phyloP scores from a whole-genome alignment of 2,888 invertebrate genomes.

The Eupithecia dodoneata region DNA sequence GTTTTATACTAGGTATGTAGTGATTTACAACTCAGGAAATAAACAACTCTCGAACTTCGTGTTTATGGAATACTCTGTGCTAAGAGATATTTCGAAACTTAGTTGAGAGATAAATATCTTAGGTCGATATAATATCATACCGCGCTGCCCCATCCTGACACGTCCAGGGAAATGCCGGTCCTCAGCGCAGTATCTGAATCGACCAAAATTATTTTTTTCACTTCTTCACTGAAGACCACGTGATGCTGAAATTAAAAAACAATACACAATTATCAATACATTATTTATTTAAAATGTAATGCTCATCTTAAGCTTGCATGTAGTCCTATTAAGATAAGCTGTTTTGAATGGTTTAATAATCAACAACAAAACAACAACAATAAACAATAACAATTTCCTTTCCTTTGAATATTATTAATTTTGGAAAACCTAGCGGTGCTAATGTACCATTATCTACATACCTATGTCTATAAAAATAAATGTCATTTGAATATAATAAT shows the following conservation, averaged over 20 bases:
- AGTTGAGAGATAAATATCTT: background rate
- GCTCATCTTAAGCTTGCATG: too few relatives aligned
- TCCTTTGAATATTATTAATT: background rate
- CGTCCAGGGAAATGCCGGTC: slow-evolving; percentile 48
- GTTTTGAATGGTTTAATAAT: too few relatives aligned
- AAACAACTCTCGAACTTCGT: background rate
- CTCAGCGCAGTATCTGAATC: slow-evolving; percentile 55
- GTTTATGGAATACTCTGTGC: background rate
- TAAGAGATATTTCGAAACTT: background rate
- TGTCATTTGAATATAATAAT: background rate
- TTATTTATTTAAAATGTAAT: too few relatives aligned
- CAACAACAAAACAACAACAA: too few relatives aligned
- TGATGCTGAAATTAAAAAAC: slow-evolving; percentile 50
- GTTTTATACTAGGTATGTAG: too few relatives aligned
- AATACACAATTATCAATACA: too few relatives aligned
- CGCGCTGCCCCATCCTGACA: slow-evolving; percentile 64
- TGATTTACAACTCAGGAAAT: too few relatives aligned
- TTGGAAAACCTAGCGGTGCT: background rate
- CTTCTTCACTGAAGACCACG: slow-evolving; percentile 52
- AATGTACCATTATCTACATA: too few relatives aligned
- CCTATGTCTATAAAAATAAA: background rate
- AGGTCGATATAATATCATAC: slow-evolving; percentile 45
- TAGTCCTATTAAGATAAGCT: too few relatives aligned
- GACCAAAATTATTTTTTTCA: slow-evolving; percentile 59
- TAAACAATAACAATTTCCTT: too few relatives aligned